Base-by-base conservation (phyloP, 92 coral and sea anemone species). In the Palythoa grandis region DNA sequence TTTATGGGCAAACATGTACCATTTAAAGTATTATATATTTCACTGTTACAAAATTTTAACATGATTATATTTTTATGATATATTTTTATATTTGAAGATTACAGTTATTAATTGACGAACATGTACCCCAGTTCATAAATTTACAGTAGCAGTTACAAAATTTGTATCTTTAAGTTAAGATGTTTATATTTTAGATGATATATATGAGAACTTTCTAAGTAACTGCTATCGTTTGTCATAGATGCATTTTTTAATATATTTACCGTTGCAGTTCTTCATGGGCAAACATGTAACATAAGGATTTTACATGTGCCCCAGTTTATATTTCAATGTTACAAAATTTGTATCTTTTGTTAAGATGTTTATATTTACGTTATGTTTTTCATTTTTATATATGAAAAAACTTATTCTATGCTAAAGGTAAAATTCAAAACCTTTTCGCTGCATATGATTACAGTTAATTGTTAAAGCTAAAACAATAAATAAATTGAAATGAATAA, bases 251-350 rank as follows among this genome's bases (percentile, higher is more conserved):
- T 54, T 54, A 56, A 77, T 77, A 78, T 57, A 78, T 58, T 79
- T 79, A 61, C 72, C 83, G 8, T 79, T 79, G 47, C 80, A 76
- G 66, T 76, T 79, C 6, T 60, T 79, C 71, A 79, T 79, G 83
- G 72, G 72, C 83, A 79, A 79, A 79, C n/a, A 79, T 79, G 72
- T 79, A 79, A 19, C 40, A 60, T 63, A 79, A 37, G 17, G 54
- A 79, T 60, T 79, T 79, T 79, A 79, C 73, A 17, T 79, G 83
- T 63, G 72, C 72, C 83, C 83, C 83, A 60, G 73, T 79, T 79
- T 63, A 40, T 79, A 78, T 58, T 79, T 61, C 24, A 61, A 23
- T 61, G 68, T 61, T 61, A 61, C 23, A 61, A 61, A 61, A 19
- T 57, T 57, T 57, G 65, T 57, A 40, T 63, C 0, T 79, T 61